Conservation (phyloP, 2,888 invertebrate genomes). For the Dasypogon diadema region DNA sequence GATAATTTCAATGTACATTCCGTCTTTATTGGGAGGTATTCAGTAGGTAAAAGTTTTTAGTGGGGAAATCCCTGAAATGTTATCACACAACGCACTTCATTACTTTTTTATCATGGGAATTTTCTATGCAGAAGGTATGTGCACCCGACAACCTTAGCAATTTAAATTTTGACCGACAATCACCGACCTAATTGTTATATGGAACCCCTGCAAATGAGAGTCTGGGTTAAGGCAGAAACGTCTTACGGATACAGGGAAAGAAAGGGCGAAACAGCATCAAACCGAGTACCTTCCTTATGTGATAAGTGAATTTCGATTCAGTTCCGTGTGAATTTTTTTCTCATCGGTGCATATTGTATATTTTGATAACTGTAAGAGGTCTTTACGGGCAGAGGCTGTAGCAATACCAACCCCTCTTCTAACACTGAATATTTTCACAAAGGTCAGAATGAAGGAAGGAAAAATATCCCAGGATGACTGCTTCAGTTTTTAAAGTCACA, state of each 20-base stretch:
- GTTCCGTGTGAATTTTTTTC: slow-evolving; percentile 46
- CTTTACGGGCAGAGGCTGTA: not conserved
- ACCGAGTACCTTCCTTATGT: slow-evolving; percentile 7
- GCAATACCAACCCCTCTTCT: not conserved
- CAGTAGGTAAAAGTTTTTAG: no score
- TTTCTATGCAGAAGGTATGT: not conserved
- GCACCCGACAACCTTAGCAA: not conserved
- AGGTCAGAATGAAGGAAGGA: not conserved
- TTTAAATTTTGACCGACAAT: slow-evolving; percentile 34
- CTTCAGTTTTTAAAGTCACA: not conserved
- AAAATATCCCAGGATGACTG: not conserved
- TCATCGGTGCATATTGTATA: not conserved
- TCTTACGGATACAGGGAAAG: not conserved
- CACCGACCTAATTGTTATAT: slow-evolving; percentile 15
- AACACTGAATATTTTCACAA: not conserved
- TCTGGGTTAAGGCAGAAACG: not conserved
- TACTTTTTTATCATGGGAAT: no score
- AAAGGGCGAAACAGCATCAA: slow-evolving; percentile 38
- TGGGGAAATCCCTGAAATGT: not conserved
- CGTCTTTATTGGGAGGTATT: no score
- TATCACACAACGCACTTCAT: not conserved
- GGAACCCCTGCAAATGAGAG: slow-evolving; percentile 3
- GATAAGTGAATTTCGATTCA: slow-evolving; percentile 42
- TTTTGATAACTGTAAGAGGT: slow-evolving; percentile 15
- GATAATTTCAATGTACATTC: not conserved